Evolutionary conservation across 2,113 vertebrate genomes (phyloP).

Genomic region (Neolamprologus hecqui): DNA sequence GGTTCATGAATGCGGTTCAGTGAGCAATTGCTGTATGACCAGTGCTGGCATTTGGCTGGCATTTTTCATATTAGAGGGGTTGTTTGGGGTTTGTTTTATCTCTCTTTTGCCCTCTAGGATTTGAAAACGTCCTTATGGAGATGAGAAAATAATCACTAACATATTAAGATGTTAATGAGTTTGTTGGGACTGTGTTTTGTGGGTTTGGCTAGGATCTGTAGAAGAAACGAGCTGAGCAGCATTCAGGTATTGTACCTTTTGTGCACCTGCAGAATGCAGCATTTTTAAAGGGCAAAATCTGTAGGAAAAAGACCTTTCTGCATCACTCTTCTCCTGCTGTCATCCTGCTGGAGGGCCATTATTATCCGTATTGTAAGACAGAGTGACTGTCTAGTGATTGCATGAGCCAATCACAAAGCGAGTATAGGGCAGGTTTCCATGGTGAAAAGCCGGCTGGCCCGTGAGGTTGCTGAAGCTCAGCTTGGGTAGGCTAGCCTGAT

Average conservation of each 20-base stretch:
- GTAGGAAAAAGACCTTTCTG: slow-evolving; percentile 13
- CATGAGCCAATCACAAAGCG: slow-evolving; percentile 49
- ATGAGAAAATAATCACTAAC: not conserved
- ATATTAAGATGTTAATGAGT: not conserved
- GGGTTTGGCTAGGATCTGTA: not conserved
- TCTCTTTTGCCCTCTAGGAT: not conserved
- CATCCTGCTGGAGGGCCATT: slow-evolving; percentile 36
- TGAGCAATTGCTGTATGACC: not conserved
- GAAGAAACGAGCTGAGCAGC: not conserved
- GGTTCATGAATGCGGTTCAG: not conserved
- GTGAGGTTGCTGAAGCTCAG: slow-evolving; percentile 27
- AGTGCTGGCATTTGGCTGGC: slow-evolving; percentile 27
- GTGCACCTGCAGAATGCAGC: not conserved
- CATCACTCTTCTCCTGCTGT: slow-evolving; percentile 35
- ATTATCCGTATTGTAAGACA: slow-evolving; percentile 59
- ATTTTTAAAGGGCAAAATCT: slow-evolving; percentile 30
- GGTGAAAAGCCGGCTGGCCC: slow-evolving; percentile 37
- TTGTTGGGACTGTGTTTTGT: not conserved
- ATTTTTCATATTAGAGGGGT: slow-evolving; percentile 17
- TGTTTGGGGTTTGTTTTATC: not conserved
- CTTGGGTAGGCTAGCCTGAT: slow-evolving; percentile 35
- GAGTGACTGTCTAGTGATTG: slow-evolving; percentile 54
- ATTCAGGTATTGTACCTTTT: not conserved
- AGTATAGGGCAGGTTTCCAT: slow-evolving; percentile 60
- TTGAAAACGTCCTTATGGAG: not conserved